Evolutionary conservation across 2,888 invertebrate species (phyloP).

Genomic region (Baronia brevicornis): DNA sequence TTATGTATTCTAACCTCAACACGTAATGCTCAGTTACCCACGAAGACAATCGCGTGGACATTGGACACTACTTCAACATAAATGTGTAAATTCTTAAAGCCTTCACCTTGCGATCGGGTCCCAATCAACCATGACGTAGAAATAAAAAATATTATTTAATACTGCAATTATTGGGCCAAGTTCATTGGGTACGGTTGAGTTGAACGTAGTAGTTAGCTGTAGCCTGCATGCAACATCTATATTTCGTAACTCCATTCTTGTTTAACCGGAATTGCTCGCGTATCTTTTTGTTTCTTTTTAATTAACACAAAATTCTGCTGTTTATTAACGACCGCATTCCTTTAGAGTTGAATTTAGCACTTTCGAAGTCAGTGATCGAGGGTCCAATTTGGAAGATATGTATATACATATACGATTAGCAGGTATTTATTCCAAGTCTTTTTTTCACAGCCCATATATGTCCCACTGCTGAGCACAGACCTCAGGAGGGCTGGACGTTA

Average conservation of each 20-base stretch:
- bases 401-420: too few species aligned
- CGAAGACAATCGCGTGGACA: constrained; percentile 8
- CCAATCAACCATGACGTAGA: constrained; percentile 28
- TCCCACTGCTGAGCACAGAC: too few species aligned
- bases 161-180: constrained; percentile 42
- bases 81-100: constrained; percentile 16
- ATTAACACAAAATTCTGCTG: too few species aligned
- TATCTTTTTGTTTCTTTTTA: too few species aligned
- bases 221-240: constrained; percentile 12
- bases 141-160: constrained; percentile 30
- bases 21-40: constrained; percentile 15
- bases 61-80: too few species aligned
- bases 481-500: too few species aligned
- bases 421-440: too few species aligned
- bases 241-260: constrained; percentile 17
- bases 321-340: neutral
- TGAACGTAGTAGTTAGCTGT: constrained; percentile 14
- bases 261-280: constrained; percentile 12
- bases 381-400: too few species aligned
- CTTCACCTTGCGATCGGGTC: constrained; percentile 35
- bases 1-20: constrained; percentile 12
- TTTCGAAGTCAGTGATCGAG: too few species aligned
- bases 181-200: constrained; percentile 31
- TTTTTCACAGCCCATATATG: too few species aligned
- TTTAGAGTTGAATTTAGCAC: too few species aligned